Base-by-base conservation (phyloP, 1,140 invertebrate genomes). In the Acyrthosiphon pisum region DNA sequence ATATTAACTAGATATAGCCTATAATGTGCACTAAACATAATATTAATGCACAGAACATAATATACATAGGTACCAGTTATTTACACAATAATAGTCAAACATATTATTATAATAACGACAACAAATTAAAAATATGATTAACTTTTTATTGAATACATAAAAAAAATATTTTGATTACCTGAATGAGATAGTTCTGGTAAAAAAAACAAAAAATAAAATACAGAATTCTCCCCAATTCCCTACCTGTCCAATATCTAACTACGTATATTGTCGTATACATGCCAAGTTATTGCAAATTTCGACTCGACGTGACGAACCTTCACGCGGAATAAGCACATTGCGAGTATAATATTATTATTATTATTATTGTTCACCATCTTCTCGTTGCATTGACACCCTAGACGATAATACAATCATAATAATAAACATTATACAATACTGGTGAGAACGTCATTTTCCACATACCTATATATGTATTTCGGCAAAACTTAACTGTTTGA, bases 401-500 rank as follows among this genome's bases (percentile, higher is more conserved):
- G 22, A 37, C 37, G 44, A 48, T 88, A n/a, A 88, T 88, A 48
- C 22, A 50, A 48, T 88, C 60, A 50, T 50, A 48, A 88, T 48
- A 48, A 88, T 88, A 35, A 6, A 48, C 48, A 11, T 48, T 48
- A 20, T 44, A 84, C 83, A 8, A 41, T 83, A 44, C 83, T 88
- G 86, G 4, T 30, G 44, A 14, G 44, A n/a, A 88, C 18, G n/a
- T 48, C 14, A 48, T 46, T 44, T 84, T 84, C 83, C 9, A 4
- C 9, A 37, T 41, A 50, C 48, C 48, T 46, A 8, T 46, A 41
- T 84, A 44, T 35, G 22, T 41, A 41, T 26, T 44, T 35, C 46
- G n/a, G 53, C 46, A 22, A 88, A 50, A 88, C 87, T 88, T 53
- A 9, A 88, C 87, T 35, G n/a, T 88, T 88, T 44, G 44, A 50